These are phyloP conservation scores for Drosophila fulvimacula DNA, from an alignment of 2,888 invertebrate species.

Conservation along the genomic window DNA sequence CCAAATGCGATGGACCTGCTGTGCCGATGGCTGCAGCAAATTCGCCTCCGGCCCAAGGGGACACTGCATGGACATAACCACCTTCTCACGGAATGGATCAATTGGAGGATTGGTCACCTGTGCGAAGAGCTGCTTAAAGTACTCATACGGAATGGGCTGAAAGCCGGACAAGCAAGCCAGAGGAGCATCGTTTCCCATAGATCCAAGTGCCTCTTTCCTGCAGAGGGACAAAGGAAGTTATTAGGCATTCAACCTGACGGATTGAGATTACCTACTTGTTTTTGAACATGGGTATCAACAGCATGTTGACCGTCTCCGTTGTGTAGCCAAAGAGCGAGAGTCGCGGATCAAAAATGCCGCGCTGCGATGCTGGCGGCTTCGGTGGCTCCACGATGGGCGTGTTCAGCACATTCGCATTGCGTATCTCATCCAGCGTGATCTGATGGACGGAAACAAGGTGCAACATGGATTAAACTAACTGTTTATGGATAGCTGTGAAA, in stretches of 20 bases:
- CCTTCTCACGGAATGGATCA: constrained; percentile 98
- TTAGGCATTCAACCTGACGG: not conserved
- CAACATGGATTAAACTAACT: not conserved
- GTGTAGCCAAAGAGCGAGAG: constrained; percentile 97
- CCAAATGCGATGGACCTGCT: constrained; percentile 95
- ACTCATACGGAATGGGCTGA: constrained; percentile 97
- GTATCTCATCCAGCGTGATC: constrained; percentile 93
- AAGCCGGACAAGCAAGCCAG: constrained; percentile 98
- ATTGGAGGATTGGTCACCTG: constrained; percentile 99
- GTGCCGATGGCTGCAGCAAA: constrained; percentile 94
- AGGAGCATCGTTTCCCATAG: constrained; percentile 99
- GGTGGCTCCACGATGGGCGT: constrained; percentile 52
- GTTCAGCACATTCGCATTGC: constrained; percentile 87
- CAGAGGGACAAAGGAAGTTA: not conserved
- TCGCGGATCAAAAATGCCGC: constrained; percentile 91
- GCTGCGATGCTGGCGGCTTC: constrained; percentile 81
- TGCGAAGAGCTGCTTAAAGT: constrained; percentile 99
- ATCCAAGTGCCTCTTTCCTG: constrained; percentile 98
- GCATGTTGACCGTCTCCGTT: constrained; percentile 96
- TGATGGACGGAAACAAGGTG: constrained; percentile 73
- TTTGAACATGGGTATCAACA: constrained; percentile 97
- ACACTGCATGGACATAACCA: constrained; percentile 99
- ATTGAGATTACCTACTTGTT: constrained; percentile 89
- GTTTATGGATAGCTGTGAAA: constrained; percentile 3
- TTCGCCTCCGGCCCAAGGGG: constrained; percentile 99